Conservation (phyloP, 2,113 vertebrate genomes). For the Bothrops jararaca region DNA sequence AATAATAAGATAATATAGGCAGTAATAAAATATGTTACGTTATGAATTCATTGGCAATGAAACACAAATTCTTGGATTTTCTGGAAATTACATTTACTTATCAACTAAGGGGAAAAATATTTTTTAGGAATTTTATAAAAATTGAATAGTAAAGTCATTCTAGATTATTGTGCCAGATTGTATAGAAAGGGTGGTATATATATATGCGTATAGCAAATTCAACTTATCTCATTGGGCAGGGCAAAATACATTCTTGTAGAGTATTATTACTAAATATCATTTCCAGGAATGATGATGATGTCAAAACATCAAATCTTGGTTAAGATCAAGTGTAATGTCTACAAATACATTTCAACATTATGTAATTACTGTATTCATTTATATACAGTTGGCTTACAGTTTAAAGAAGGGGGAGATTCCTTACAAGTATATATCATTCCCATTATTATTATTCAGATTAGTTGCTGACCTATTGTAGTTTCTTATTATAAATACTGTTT, state of each 20-base stretch:
- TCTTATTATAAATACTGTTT: constrained; percentile 12
- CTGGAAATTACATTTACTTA: neutral
- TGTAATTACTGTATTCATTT: neutral
- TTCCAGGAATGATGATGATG: neutral
- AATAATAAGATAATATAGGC: neutral
- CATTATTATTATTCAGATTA: neutral
- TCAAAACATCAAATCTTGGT: neutral
- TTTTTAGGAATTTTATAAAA: neutral
- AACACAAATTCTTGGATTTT: neutral
- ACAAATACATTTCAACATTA: neutral
- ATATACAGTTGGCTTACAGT: neutral
- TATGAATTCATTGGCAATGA: neutral
- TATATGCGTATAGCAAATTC: neutral
- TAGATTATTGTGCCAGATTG: neutral
- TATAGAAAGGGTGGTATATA: neutral
- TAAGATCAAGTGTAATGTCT: neutral
- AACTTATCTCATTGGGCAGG: neutral
- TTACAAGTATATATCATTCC: neutral
- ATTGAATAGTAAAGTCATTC: neutral
- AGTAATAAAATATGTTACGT: neutral
- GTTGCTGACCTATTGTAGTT: neutral
- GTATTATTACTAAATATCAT: neutral
- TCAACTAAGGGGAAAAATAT: neutral
- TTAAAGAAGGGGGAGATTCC: neutral
- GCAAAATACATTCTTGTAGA: neutral